Evolutionary conservation across 2,797 vertebrate species (phyloP), one percentile per base, ranked within the genome.

Genomic region (Apogon hyalosoma): DNA sequence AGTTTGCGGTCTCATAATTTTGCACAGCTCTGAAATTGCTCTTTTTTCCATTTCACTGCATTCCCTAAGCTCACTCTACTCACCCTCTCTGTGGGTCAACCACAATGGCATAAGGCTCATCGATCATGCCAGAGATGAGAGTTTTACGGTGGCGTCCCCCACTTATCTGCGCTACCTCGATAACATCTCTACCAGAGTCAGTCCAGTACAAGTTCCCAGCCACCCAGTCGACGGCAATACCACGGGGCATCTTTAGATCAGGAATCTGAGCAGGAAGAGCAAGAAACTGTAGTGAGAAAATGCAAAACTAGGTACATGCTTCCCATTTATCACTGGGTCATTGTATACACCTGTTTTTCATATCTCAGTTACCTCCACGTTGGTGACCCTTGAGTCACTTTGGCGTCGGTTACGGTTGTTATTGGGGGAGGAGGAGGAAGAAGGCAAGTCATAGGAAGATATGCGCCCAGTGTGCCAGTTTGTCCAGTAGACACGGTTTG

Each of bases 201-300:
- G 98, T 99, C 98, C 98, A 99, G 92, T 99, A 99, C 68, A 99
- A 93, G 75, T 99, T 99, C 21, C 95, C 96, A 0, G 97, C 97
- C 36, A 99, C 97, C 98, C 98, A 99, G 88, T 99, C 98, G 0
- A 99, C 92, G 1, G 98, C 98, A 0, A 99, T 97, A 3, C 98
- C 98, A 36, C 97, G 93, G 0, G 98, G 98, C 94, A 98, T 98
- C 92, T 98, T 98, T 80, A 99, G 88, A 28, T 28, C 24, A 28
- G 96, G 95, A 80, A 99, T 98, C 97, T 98, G 81, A 0, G 52
- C 0, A 45, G 12, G 68, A 7, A 47, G 9, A 56, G 4, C 40
- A 2, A 67, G 1, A 36, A n/a, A 43, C 3, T 28, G n/a, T 24
- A 48, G 0, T 55, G 6, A 45, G 7, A 63, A 0, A 14, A 28